Evolutionary conservation across 2,888 invertebrate genomes (phyloP), one percentile per base, ranked within the genome.

Genomic region (Oligia latruncula): DNA sequence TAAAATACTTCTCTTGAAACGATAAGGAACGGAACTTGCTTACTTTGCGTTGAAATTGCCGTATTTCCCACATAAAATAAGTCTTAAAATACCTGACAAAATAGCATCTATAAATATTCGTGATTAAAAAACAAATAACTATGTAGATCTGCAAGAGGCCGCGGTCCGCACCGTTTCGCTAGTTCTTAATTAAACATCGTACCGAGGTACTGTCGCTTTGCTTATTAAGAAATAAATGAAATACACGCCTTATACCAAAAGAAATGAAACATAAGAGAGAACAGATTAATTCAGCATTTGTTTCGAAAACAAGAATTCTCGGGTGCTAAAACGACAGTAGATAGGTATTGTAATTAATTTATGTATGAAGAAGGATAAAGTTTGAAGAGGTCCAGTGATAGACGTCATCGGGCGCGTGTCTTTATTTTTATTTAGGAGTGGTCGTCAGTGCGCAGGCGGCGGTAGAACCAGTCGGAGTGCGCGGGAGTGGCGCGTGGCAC

Each of bases 191-290:
- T 95, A 95, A 95, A 94, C 92, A 90, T 90, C 90, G 88, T 91
- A 89, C 86, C 90, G 86, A 90, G 89, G 91, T 91, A 92, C 90
- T 90, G 91, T 93, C 91, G 92, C 90, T 90, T 91, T 84, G 92
- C 94, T 94, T 95, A 95, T 95, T 95, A 95, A 95, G 94, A 95
- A 95, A 94, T 94, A 94, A 95, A 95, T 95, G 93, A 93, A 95
- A 92, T 91, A 93, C 92, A 93, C 91, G 92, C 92, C 92, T 92
- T 90, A 90, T 92, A 89, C 86, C 87, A 93, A 93, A 91, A 85
- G 88, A 92, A 90, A 85, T 78, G 67, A 91, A 91, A 90, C 92
- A 91, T 86, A 89, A 89, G 20, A 85, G 88, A 86, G 71, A 80
- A 82, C 83, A 83, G 80, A 90, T 91, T 91, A 92, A 92, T 91